These are phyloP conservation scores for Trichosurus vulpecula DNA, from an alignment of 2,797 vertebrate genomes.

Conservation along the genomic window DNA sequence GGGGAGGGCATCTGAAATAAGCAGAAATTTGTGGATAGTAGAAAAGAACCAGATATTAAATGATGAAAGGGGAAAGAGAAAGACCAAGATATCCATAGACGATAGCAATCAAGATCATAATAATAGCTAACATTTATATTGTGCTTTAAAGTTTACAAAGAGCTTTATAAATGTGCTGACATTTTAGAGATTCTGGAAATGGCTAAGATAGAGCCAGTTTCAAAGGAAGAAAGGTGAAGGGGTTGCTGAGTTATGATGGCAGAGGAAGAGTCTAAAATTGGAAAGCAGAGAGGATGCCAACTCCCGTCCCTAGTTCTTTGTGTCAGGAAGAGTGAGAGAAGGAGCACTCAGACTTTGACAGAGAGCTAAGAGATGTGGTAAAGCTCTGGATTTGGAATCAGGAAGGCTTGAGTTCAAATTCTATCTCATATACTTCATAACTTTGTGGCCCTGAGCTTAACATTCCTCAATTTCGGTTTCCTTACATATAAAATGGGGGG, in stretches of 20 bases:
- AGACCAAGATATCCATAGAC: not conserved
- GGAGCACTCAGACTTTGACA: not conserved
- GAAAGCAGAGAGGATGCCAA: not conserved
- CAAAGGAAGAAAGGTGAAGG: not conserved
- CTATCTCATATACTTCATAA: not conserved
- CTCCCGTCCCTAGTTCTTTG: not conserved
- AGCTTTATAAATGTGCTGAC: not conserved
- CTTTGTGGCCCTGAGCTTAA: not conserved
- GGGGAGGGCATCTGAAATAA: not conserved
- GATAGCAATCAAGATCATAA: not conserved
- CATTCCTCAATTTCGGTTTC: not conserved
- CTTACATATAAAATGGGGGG: not conserved
- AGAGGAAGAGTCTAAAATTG: not conserved
- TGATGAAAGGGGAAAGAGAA: not conserved
- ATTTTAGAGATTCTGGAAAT: not conserved
- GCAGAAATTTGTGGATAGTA: not conserved
- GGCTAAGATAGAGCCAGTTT: not conserved
- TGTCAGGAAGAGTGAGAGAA: not conserved
- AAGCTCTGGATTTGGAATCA: not conserved
- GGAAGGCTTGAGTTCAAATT: not conserved
- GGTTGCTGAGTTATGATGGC: not conserved
- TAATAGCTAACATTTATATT: not conserved
- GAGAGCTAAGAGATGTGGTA: not conserved
- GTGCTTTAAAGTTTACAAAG: not conserved
- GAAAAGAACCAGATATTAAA: not conserved